These are phyloP conservation scores for Parapristionchus giblindavisi DNA, from an alignment of 2,888 invertebrate genomes.

Conservation along the genomic window DNA sequence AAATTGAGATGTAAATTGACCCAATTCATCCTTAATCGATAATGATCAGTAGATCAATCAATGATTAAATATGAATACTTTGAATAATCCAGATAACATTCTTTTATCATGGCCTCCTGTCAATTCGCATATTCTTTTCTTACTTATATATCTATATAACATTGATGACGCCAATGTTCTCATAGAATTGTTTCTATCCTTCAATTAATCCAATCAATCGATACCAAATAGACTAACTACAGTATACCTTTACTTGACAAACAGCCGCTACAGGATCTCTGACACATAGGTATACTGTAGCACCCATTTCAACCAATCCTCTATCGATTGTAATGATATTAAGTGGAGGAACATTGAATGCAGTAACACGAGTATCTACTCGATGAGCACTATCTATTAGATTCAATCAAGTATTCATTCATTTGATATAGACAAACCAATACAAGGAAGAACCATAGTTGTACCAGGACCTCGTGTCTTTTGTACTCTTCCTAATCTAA, in stretches of 20 bases:
- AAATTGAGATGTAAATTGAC: slow-evolving; percentile 69
- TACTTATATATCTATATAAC: slow-evolving; percentile 70
- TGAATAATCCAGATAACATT: slow-evolving; percentile 51
- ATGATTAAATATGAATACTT: slow-evolving; percentile 42
- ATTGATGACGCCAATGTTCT: slow-evolving; percentile 71
- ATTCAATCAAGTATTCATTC: neutral
- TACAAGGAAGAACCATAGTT: slow-evolving; percentile 71
- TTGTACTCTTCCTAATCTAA: slow-evolving; percentile 66
- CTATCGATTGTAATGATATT: slow-evolving; percentile 72
- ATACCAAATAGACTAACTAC: neutral
- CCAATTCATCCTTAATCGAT: slow-evolving; percentile 69
- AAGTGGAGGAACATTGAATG: slow-evolving; percentile 72
- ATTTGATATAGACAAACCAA: slow-evolving; percentile 64
- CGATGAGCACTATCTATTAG: slow-evolving; percentile 58
- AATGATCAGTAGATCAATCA: neutral
- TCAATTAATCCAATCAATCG: neutral
- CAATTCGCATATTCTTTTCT: slow-evolving; percentile 66
- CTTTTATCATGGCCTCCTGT: slow-evolving; percentile 53
- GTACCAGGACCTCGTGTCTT: slow-evolving; percentile 69
- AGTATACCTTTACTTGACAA: slow-evolving; percentile 68
- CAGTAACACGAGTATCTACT: slow-evolving; percentile 71
- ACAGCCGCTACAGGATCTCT: slow-evolving; percentile 71
- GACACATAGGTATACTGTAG: slow-evolving; percentile 71
- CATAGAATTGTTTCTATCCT: slow-evolving; percentile 70
- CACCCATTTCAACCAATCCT: slow-evolving; percentile 72